Conservation (phyloP, 2,113 vertebrate genomes). For the Bambusicola thoracicus region DNA sequence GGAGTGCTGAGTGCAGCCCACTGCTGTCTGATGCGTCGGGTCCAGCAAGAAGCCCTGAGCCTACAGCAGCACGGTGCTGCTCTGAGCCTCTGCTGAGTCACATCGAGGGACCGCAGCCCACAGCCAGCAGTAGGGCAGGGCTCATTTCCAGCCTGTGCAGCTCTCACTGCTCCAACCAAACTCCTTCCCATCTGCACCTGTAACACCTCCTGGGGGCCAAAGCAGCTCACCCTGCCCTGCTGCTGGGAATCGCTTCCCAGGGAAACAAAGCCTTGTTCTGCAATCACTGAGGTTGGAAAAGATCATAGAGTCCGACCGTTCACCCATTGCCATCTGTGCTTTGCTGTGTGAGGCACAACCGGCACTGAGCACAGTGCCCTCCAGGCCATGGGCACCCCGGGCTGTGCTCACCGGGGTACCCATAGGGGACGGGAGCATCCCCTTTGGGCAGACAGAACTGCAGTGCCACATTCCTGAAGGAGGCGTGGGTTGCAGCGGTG, state of each 20-base stretch:
- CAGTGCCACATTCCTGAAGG: neutral
- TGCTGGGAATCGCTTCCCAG: neutral
- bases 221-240: neutral
- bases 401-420: neutral
- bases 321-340: neutral
- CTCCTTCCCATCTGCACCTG: neutral
- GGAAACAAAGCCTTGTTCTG: neutral
- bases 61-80: neutral
- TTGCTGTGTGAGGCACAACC: neutral
- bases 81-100: conserved; percentile 49
- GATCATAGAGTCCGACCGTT: too few species aligned
- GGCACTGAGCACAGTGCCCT: neutral
- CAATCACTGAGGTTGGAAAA: too few species aligned
- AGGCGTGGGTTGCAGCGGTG: neutral
- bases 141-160: neutral
- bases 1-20: rapidly evolving
- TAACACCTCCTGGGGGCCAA: neutral
- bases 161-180: neutral
- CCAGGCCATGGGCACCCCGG: neutral
- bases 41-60: neutral
- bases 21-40: neutral
- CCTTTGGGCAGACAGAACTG: neutral
- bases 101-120: neutral
- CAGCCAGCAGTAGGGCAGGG: neutral
- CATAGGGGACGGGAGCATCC: neutral